A percentile compares a stretch with the other conserved stretches of the same genome.
phyloP scores from a whole-genome alignment of 2,797 vertebrate species.

The Clamator glandarius region DNA sequence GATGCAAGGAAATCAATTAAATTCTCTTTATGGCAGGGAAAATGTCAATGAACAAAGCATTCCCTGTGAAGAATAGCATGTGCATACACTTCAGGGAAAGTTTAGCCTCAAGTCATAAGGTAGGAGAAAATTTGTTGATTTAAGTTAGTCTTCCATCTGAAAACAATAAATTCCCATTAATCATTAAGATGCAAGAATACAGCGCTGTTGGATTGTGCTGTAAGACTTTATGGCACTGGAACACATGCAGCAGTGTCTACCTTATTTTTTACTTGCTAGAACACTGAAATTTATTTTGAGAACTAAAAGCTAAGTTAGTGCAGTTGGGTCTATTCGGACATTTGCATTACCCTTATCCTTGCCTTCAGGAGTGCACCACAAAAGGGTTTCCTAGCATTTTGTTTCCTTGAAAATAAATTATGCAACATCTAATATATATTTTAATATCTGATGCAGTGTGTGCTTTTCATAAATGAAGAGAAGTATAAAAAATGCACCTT shows the following conservation, averaged over 20 bases:
- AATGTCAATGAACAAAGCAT: neutral
- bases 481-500: neutral
- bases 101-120: neutral
- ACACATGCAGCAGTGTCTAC: neutral
- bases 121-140: neutral
- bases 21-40: neutral
- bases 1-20: conserved; percentile 10
- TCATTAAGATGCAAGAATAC: neutral
- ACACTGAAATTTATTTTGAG: neutral
- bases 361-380: neutral
- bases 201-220: neutral
- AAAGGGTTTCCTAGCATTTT: neutral
- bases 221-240: neutral
- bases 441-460: neutral
- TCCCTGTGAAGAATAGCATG: neutral
- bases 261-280: neutral
- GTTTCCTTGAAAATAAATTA: neutral
- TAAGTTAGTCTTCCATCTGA: neutral
- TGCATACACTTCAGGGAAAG: neutral
- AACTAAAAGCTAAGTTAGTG: neutral
- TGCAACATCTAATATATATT: neutral
- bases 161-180: neutral
- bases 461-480: neutral
- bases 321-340: neutral
- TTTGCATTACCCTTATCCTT: neutral